phyloP scores from a whole-genome alignment of 2,888 invertebrate genomes.

The Ashinkailepas kermadecensis region DNA sequence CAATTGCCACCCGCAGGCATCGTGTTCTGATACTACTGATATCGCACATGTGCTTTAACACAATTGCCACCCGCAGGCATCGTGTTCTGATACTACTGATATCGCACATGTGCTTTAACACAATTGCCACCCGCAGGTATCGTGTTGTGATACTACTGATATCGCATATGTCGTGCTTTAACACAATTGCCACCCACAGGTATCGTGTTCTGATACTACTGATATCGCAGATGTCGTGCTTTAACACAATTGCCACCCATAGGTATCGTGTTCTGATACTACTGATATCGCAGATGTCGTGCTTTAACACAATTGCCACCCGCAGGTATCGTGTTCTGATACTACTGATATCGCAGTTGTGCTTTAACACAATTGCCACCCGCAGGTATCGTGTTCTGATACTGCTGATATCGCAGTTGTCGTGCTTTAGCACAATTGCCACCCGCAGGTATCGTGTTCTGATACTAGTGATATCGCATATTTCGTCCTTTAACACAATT shows the following conservation, averaged over 20 bases:
- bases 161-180: too few relatives aligned
- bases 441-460: conserved; percentile 74
- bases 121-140: conserved; percentile 56
- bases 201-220: conserved; percentile 64
- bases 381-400: conserved; percentile 74
- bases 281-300: not conserved
- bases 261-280: conserved; percentile 74
- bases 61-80: conserved; percentile 56
- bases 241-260: conserved; percentile 27
- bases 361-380: not conserved
- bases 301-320: not conserved
- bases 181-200: conserved; percentile 45
- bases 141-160: conserved; percentile 52
- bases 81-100: conserved; percentile 52
- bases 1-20: conserved; percentile 56
- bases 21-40: conserved; percentile 52
- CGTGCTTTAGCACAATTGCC: not conserved
- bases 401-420: not conserved
- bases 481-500: not conserved
- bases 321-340: conserved; percentile 74
- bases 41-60: too few relatives aligned
- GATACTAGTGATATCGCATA: not conserved
- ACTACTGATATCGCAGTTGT: not conserved
- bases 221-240: not conserved
- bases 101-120: too few relatives aligned